These are phyloP conservation scores for Sanderia malayensis DNA, from an alignment of 30 jellyfish, hydroid and myxozoan species.

Conservation along the genomic window DNA sequence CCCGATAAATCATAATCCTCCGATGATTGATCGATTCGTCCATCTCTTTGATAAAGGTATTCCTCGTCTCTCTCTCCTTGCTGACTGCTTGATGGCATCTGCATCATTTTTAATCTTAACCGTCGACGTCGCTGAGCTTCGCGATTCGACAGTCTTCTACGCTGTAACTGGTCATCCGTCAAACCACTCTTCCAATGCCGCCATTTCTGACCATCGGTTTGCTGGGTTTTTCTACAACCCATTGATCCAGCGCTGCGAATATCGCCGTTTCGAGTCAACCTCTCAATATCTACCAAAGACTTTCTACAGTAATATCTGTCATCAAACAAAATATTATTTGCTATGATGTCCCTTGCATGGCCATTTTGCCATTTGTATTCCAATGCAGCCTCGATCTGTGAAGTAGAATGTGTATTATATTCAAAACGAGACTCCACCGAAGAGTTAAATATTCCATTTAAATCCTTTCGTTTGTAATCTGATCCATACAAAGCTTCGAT, in stretches of 20 bases:
- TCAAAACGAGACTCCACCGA: not conserved
- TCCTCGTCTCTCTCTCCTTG: slow-evolving; percentile 7
- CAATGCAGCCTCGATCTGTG: no score
- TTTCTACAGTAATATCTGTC: not conserved
- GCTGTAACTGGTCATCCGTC: slow-evolving; percentile 77
- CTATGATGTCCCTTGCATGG: slow-evolving; percentile 2
- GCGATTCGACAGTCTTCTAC: slow-evolving; percentile 90
- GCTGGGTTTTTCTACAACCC: not conserved
- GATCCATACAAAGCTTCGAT: slow-evolving; percentile 50
- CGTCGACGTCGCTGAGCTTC: slow-evolving; percentile 97
- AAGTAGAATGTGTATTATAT: not conserved
- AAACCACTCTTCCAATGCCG: slow-evolving; percentile 62
- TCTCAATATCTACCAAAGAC: not conserved
- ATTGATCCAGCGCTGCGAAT: not conserved
- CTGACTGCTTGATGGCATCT: slow-evolving; percentile 44
- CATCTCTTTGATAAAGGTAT: not conserved
- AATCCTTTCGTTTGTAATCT: slow-evolving; percentile 32
- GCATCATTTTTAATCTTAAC: slow-evolving; percentile 67
- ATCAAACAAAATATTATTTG: not conserved
- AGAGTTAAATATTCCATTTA: slow-evolving; percentile 34
- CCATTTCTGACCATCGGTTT: slow-evolving; percentile 41
- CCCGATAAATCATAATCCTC: not conserved
- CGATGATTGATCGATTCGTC: not conserved
- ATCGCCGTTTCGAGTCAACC: not conserved
- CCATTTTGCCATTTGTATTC: not conserved